Evolutionary conservation across 1,140 invertebrate species (phyloP).

Genomic region (Bombus waltoni): DNA sequence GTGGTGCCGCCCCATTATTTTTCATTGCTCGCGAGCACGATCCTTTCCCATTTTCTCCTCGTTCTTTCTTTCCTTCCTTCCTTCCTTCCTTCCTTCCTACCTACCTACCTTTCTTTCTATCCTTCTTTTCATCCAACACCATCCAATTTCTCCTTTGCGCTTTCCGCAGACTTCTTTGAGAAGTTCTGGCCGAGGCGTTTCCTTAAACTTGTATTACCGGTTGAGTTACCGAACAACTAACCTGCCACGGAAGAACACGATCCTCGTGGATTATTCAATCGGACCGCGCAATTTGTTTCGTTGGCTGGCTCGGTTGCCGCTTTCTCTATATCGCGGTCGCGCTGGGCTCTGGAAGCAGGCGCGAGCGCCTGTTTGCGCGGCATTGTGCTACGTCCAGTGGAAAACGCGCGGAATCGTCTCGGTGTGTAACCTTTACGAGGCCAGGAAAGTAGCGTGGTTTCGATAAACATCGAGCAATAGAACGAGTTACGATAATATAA

Average conservation of each 20-base stretch:
- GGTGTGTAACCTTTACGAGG: conserved; percentile 1
- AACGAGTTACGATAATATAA: neutral
- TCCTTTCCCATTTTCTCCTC: conserved; percentile 62
- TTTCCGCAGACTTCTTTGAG: conserved; percentile 1
- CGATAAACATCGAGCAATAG: conserved; percentile 21
- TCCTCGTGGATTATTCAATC: conserved; percentile 68
- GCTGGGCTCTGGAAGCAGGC: too few relatives aligned
- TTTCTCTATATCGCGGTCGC: neutral
- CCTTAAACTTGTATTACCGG: conserved; percentile 67
- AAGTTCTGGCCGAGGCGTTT: conserved; percentile 36
- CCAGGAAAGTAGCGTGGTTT: conserved; percentile 10
- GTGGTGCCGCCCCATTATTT: conserved; percentile 70
- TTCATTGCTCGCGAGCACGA: conserved; percentile 70
- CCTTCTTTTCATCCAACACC: neutral
- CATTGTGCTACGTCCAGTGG: conserved; percentile 43
- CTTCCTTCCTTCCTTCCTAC: conserved; percentile 7
- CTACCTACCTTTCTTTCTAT: neutral
- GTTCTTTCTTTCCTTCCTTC: neutral
- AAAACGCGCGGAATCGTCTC: conserved; percentile 17
- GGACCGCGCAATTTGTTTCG: conserved; percentile 62
- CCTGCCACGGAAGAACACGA: conserved; percentile 44
- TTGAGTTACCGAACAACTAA: conserved; percentile 57
- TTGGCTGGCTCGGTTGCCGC: neutral
- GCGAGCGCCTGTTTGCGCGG: conserved; percentile 4
- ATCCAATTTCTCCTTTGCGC: neutral